A percentile compares a stretch with the other conserved stretches of the same genome.
Conservation (phyloP, 1,140 invertebrate species). For the Megathymus violae region DNA sequence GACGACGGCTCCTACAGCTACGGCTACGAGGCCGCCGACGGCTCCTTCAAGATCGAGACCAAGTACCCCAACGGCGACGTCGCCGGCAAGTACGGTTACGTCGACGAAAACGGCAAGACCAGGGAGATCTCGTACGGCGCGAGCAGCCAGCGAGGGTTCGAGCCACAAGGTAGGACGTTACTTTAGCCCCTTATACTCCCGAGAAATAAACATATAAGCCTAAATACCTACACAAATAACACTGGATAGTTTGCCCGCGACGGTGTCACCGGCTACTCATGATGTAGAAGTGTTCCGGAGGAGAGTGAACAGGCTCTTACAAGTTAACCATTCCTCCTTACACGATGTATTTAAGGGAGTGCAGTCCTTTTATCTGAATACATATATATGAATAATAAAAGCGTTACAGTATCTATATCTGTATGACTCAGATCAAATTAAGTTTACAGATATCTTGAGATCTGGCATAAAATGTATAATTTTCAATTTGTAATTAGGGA, state of each 20-base stretch:
- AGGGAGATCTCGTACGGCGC: conserved; percentile 92
- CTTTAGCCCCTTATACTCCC: too few species aligned
- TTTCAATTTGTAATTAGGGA: conserved; percentile 26
- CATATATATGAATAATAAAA: too few species aligned
- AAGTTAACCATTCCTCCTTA: too few species aligned
- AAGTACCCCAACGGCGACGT: conserved; percentile 93
- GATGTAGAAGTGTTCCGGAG: too few species aligned
- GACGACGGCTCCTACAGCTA: conserved; percentile 94
- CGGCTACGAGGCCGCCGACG: conserved; percentile 95
- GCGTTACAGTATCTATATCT: too few species aligned
- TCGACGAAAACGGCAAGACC: conserved; percentile 89
- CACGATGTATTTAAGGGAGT: too few species aligned
- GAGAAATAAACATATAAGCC: too few species aligned
- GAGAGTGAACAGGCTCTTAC: too few species aligned
- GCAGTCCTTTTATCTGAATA: too few species aligned
- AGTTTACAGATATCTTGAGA: not conserved
- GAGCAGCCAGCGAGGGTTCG: conserved; percentile 88
- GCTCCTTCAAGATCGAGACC: conserved; percentile 96
- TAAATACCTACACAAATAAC: too few species aligned
- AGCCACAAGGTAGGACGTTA: conserved; percentile 85
- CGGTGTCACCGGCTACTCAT: too few species aligned
- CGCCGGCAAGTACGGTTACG: conserved; percentile 92
- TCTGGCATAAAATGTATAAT: conserved; percentile 37
- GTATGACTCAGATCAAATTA: not conserved
- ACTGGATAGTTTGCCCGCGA: too few species aligned